These are phyloP conservation scores for Glareola pratincola DNA, from an alignment of 2,113 vertebrate genomes.

Conservation along the genomic window DNA sequence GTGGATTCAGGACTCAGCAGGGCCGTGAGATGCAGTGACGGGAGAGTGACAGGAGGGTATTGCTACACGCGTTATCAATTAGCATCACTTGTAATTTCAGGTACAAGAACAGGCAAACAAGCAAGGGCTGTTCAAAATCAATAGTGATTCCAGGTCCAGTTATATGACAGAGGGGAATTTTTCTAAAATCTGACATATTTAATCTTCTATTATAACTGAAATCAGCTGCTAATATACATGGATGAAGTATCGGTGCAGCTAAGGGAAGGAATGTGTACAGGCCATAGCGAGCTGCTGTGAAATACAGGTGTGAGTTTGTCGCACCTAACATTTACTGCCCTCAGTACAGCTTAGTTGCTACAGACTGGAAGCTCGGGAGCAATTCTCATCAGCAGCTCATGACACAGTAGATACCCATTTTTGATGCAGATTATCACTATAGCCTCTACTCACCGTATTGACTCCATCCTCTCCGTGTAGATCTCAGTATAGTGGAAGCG, in stretches of 20 bases:
- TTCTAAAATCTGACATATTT: neutral
- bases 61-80: slow-evolving; percentile 3
- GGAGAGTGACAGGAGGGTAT: neutral
- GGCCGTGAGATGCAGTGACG: neutral
- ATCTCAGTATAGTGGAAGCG: neutral
- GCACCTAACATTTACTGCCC: neutral
- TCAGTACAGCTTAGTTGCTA: neutral
- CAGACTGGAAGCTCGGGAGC: neutral
- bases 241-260: neutral
- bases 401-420: neutral
- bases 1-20: neutral
- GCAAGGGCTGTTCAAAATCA: neutral
- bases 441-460: neutral
- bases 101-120: neutral
- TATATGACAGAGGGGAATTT: neutral
- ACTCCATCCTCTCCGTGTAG: neutral
- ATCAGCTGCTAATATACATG: neutral
- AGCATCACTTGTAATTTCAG: neutral
- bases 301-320: neutral
- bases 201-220: neutral
- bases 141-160: neutral
- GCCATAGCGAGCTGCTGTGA: neutral
- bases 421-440: neutral
- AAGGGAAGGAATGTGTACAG: neutral
- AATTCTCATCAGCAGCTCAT: neutral